Evolutionary conservation across 2,888 invertebrate genomes (phyloP), one percentile per base, ranked within the genome.

Genomic region (Beris morrisii): DNA sequence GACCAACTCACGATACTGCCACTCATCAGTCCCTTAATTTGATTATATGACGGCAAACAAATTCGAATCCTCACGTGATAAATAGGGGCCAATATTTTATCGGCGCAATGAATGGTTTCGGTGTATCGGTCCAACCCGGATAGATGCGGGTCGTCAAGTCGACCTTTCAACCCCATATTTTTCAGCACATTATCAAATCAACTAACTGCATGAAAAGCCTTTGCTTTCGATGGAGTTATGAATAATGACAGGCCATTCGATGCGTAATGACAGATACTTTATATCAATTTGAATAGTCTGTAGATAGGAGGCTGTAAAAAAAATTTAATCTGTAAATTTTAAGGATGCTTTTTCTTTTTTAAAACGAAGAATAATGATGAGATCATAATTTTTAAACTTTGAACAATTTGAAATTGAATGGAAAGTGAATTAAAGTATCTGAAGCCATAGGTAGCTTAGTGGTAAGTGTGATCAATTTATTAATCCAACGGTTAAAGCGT

Each of bases 1-100:
- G 13, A 43, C 55, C 6, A 38, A 56, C n/a, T 5, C 3, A 9
- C 7, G 9, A 38, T 38, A 38, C 38, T 5, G 38, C 52, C 43
- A 32, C 52, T 61, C 61, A 61, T 61, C 61, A 61, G 52, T 13
- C 43, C 38, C 50, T 61, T 61, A 61, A 61, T 61, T 61, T 61
- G 61, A 61, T 61, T 61, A 61, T 61, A 61, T 61, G 61, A 61
- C 61, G 50, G 61, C 61, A 52, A 61, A 61, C 61, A 61, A 61
- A 61, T 61, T 61, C 61, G 61, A 52, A 61, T 43, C 38, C 31
- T 52, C 11, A 50, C 38, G n/a, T 61, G 61, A 61, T 61, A 61
- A 61, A 61, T 61, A 50, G 38, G 52, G 61, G 38, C 50, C 52
- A 61, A 61, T 61, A 61, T 50, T 61, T 61, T 52, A 61, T 61